Percentiles rank a stretch among this genome's conserved stretches.
phyloP scores from a whole-genome alignment of 2,113 vertebrate species.

The Nyctibius bracteatus region DNA sequence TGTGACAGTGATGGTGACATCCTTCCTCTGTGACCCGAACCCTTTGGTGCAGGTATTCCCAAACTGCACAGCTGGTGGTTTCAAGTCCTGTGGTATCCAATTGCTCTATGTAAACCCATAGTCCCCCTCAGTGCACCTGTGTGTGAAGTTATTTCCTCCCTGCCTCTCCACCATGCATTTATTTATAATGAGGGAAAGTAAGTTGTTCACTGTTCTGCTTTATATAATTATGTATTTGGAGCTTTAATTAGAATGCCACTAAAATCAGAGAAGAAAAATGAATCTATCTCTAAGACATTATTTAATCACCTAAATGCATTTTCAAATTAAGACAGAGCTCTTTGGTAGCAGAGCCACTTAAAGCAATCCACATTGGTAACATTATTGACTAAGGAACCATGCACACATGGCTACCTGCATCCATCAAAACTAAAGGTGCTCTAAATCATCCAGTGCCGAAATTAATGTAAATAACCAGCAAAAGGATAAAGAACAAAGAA shows the following conservation, averaged over 20 bases:
- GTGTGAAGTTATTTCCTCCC: background rate
- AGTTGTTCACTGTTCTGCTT: conserved; percentile 18
- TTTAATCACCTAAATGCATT: conserved; percentile 50
- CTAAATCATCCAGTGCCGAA: conserved; percentile 61
- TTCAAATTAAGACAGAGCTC: conserved; percentile 42
- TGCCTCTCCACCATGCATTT: background rate
- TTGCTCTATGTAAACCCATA: background rate
- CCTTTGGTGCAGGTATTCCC: background rate
- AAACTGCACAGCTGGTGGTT: background rate
- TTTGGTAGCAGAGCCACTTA: conserved; percentile 55
- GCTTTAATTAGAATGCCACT: conserved; percentile 10
- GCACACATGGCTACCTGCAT: conserved; percentile 36
- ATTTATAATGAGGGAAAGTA: background rate
- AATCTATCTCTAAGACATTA: conserved; percentile 40
- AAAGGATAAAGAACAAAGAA: conserved; percentile 59
- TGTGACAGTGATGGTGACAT: background rate
- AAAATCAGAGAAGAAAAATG: conserved; percentile 39
- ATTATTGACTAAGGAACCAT: conserved; percentile 39
- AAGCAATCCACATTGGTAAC: conserved; percentile 11
- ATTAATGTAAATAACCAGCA: conserved; percentile 37
- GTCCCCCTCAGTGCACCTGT: background rate
- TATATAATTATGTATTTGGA: conserved; percentile 25
- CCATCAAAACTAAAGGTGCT: conserved; percentile 34
- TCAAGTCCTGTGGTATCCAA: background rate
- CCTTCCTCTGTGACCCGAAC: background rate